Conservation (phyloP, 2,797 vertebrate species). For the Pipistrellus kuhlii region DNA sequence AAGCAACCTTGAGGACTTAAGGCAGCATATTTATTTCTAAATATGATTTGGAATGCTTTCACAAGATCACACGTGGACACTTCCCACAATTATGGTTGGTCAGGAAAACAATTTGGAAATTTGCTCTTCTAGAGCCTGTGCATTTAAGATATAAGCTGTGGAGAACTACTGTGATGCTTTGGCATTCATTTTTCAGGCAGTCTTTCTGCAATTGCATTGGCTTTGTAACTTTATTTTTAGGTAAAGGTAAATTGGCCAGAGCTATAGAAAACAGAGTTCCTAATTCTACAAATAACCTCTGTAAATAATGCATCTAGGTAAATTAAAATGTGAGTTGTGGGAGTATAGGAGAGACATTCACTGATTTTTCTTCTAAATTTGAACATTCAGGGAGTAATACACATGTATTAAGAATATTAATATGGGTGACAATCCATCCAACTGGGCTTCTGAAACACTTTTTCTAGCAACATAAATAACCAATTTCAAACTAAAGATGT, state of each 20-base stretch:
- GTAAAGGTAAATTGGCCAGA: slow-evolving; percentile 36
- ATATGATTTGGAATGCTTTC: slow-evolving; percentile 30
- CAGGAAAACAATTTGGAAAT: background rate
- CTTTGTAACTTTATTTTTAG: slow-evolving; percentile 40
- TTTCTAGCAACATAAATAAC: slow-evolving; percentile 4
- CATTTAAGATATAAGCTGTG: background rate
- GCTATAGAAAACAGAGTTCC: background rate
- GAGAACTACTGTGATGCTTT: background rate
- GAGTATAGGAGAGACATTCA: background rate
- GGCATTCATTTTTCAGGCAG: background rate
- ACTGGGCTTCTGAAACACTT: background rate
- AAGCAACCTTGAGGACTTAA: background rate
- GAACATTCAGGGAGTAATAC: background rate
- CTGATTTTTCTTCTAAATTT: slow-evolving; percentile 49
- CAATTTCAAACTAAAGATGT: slow-evolving; percentile 44
- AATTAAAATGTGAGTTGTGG: slow-evolving; percentile 9
- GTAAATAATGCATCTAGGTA: slow-evolving; percentile 47
- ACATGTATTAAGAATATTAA: slow-evolving; percentile 19
- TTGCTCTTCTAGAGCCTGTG: background rate
- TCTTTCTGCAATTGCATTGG: background rate
- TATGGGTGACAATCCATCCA: slow-evolving; percentile 14
- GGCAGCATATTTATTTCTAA: background rate
- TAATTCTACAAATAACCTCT: slow-evolving; percentile 11
- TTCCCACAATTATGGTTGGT: background rate
- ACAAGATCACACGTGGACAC: background rate